Conservation (phyloP, 2,888 invertebrate species). For the Erebia ligea region DNA sequence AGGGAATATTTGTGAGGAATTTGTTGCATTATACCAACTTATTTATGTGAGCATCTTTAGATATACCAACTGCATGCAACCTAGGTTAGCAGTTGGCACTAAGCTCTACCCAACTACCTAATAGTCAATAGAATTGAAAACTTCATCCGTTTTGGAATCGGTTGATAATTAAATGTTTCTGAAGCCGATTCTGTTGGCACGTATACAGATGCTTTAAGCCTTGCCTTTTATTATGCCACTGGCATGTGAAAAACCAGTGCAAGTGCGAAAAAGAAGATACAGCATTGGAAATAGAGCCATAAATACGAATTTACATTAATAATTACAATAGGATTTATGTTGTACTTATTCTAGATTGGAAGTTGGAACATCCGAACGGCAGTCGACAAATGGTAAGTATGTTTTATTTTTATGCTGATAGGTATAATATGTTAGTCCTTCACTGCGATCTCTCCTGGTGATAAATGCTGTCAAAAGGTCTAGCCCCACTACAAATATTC, state of each 20-base stretch:
- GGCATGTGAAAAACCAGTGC: too few species aligned
- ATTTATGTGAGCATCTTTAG: background rate
- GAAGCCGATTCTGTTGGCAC: too few species aligned
- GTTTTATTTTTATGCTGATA: too few species aligned
- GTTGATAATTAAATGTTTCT: too few species aligned
- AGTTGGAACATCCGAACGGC: background rate
- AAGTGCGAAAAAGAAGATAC: background rate
- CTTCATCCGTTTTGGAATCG: too few species aligned
- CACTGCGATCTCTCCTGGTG: too few species aligned
- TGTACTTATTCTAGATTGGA: background rate
- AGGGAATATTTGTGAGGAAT: conserved; percentile 5
- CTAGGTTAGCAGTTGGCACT: background rate
- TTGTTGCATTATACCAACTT: background rate
- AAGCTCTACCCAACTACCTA: background rate
- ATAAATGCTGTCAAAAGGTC: too few species aligned
- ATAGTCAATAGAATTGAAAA: too few species aligned
- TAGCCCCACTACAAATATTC: too few species aligned
- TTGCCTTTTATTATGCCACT: too few species aligned
- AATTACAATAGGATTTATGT: background rate
- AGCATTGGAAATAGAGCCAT: background rate
- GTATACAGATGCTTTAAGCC: too few species aligned
- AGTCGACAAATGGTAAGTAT: background rate
- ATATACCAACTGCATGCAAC: background rate
- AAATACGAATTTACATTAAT: background rate
- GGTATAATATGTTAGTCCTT: too few species aligned